Evolutionary conservation across 2,888 invertebrate genomes (phyloP).

Genomic region (Eucera pruinosa): DNA sequence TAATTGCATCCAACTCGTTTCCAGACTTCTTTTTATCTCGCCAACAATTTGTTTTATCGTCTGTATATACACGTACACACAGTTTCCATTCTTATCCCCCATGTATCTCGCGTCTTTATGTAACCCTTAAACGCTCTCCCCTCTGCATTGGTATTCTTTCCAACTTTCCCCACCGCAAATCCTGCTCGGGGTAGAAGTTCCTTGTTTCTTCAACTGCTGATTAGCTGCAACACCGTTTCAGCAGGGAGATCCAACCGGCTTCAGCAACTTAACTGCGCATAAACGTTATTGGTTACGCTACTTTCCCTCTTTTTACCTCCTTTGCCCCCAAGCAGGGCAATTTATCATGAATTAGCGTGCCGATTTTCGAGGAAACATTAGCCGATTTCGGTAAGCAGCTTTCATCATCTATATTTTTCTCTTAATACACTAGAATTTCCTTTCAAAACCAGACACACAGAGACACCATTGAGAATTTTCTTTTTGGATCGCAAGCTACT

Average conservation of each 20-base stretch:
- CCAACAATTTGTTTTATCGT: conserved; percentile 9
- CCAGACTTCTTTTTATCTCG: conserved; percentile 34
- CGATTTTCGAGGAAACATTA: no score
- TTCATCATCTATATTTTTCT: no score
- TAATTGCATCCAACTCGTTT: conserved; percentile 39
- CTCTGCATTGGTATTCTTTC: conserved; percentile 4
- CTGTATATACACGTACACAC: not conserved
- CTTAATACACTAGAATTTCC: no score
- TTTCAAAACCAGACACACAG: no score
- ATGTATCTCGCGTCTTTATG: not conserved
- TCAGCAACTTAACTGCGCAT: not conserved
- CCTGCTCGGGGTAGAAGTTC: not conserved
- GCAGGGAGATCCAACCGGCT: not conserved
- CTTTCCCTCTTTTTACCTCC: not conserved
- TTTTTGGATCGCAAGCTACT: no score
- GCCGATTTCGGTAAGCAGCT: no score
- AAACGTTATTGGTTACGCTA: conserved; percentile 1
- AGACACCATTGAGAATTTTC: no score
- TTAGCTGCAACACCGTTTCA: not conserved
- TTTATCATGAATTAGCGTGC: no score
- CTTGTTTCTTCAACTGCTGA: not conserved
- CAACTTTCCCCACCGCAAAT: conserved; percentile 6
- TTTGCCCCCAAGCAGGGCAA: no score
- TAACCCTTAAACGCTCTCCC: not conserved
- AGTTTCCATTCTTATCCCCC: not conserved